Evolutionary conservation across 2,797 vertebrate species (phyloP).

Genomic region (Mallotus villosus): DNA sequence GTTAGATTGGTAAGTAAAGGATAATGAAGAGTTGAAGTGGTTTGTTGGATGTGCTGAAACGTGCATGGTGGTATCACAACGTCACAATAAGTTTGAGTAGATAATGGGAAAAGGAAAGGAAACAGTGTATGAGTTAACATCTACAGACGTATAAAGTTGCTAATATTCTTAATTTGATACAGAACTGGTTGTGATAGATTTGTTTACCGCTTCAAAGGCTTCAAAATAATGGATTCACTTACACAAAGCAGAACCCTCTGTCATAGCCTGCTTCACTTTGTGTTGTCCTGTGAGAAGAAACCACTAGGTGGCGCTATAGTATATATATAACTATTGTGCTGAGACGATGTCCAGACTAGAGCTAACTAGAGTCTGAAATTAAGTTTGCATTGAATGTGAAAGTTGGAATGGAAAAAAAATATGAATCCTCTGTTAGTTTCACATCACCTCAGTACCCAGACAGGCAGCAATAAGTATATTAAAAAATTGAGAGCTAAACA

Average conservation of each 20-base stretch:
- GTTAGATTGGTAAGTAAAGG: background rate
- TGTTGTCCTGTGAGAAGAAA: background rate
- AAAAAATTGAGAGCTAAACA: background rate
- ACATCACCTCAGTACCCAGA: background rate
- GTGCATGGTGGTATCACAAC: background rate
- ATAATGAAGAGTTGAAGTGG: background rate
- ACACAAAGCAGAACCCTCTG: background rate
- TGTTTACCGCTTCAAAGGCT: background rate
- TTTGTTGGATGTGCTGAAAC: background rate
- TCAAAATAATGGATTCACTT: background rate
- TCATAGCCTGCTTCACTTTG: background rate
- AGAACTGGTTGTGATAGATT: background rate
- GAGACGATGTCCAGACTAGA: background rate
- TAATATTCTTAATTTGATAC: background rate
- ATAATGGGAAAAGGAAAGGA: background rate
- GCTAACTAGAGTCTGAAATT: no score
- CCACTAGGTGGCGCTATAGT: background rate
- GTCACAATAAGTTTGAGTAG: background rate
- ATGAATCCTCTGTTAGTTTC: background rate
- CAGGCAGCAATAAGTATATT: background rate
- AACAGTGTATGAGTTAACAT: background rate
- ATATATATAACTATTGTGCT: background rate
- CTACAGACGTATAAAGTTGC: no score
- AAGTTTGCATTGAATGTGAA: background rate
- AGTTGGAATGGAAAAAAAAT: background rate